Evolutionary conservation across 1,140 invertebrate genomes (phyloP).

Genomic region (Leguminivora glycinivorella): DNA sequence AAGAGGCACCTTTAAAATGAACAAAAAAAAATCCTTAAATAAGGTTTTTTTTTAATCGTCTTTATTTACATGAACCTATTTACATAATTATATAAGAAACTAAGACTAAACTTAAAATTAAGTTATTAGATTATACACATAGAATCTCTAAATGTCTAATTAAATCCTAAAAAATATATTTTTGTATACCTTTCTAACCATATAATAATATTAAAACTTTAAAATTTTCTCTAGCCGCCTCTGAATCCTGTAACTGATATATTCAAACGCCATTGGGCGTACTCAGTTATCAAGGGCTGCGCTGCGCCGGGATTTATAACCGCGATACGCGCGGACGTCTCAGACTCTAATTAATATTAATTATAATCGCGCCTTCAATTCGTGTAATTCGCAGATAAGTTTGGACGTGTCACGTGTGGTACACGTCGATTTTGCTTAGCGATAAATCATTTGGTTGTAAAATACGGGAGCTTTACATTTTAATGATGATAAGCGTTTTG

Average conservation of each 20-base stretch:
- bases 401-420: constrained; percentile 31
- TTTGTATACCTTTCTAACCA: no score
- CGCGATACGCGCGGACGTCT: constrained; percentile 74
- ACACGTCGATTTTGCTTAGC: constrained; percentile 26
- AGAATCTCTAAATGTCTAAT: no score
- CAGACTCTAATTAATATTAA: constrained; percentile 78
- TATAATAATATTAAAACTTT: no score
- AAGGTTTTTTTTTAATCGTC: no score
- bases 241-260: neutral
- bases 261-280: neutral
- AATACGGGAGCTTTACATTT: neutral
- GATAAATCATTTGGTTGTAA: constrained; percentile 12
- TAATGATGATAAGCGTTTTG: neutral
- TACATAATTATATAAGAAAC: no score
- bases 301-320: constrained; percentile 65
- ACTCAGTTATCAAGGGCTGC: neutral
- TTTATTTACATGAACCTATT: no score
- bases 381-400: constrained; percentile 74
- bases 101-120: no score
- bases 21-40: no score
- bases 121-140: no score
- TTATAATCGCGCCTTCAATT: constrained; percentile 76
- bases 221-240: no score
- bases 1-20: no score
- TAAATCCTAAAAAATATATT: no score